These are phyloP conservation scores for Lateolabrax maculatus DNA, from an alignment of 2,797 vertebrate genomes.

Conservation along the genomic window DNA sequence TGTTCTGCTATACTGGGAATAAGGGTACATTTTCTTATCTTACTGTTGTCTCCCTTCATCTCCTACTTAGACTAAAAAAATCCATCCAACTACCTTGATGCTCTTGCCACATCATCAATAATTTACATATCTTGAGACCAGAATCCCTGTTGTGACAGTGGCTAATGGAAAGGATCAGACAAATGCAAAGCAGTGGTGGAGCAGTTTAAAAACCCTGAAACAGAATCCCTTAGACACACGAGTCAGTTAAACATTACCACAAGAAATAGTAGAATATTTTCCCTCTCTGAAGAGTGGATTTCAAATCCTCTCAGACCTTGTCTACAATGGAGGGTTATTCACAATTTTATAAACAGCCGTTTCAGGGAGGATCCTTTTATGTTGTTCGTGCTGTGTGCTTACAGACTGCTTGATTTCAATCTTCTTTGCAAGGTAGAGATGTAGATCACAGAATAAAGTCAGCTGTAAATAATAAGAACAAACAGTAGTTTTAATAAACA, in stretches of 20 bases:
- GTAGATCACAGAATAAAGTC: constrained; percentile 7
- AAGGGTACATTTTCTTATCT: not conserved
- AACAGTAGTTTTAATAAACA: not conserved
- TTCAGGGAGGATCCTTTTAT: not conserved
- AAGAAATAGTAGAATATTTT: not conserved
- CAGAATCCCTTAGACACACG: constrained; percentile 25
- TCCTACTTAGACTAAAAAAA: not conserved
- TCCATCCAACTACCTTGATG: not conserved
- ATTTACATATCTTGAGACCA: constrained; percentile 19
- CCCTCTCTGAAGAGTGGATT: not conserved
- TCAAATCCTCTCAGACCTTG: not conserved
- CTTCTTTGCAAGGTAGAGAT: not conserved
- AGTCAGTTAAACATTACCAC: constrained; percentile 24
- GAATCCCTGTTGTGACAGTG: constrained; percentile 12
- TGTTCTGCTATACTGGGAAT: not conserved
- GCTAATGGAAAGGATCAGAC: constrained; percentile 41
- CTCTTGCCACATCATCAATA: constrained; percentile 36
- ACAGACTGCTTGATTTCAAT: not conserved
- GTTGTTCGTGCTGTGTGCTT: not conserved
- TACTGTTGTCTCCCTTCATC: not conserved
- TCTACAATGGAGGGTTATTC: not conserved
- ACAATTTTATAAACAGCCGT: not conserved
- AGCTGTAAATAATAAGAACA: not conserved
- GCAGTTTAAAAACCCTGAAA: constrained; percentile 38
- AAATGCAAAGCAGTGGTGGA: constrained; percentile 39